Base-by-base conservation (phyloP, 2,888 invertebrate genomes). In the Monochamus alternatus region DNA sequence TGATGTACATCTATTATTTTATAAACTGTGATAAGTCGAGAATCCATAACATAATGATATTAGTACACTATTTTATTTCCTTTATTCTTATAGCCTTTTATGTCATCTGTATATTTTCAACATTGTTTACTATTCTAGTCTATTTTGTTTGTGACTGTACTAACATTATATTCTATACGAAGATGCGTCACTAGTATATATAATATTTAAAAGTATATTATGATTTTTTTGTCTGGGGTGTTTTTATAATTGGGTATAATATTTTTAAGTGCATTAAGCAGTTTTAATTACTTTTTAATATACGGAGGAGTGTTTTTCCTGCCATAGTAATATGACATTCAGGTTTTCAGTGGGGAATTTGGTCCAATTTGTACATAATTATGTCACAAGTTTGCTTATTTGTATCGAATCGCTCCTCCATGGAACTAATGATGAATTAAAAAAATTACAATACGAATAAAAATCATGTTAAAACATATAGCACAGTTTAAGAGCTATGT, bases 21-120 rank as follows among this genome's bases (percentile, higher is more conserved):
- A 79, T 77, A 75, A 80, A 77, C 81, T 82, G 82, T 82, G 83
- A 81, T 83, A 80, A 78, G 74, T 73, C 75, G 52, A 73, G 55
- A 60, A 77, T 70, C 70, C 74, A 69, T 76, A 70, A 73, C 67
- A 69, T 60, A 74, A 74, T 74, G 77, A 79, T 79, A 77, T 79
- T 79, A 79, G 77, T 76, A 74, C 72, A 67, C 74, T 76, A 74
- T 79, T 76, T 73, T 73, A 71, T 74, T 74, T 32, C 60, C 31
- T 68, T 66, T 64, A 47, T 73, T 73, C 66, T 74, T 66, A 31
- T 74, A 38, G 51, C 30, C 31, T 67, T 43, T 73, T 74, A 55
- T 76, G 73, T 75, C 74, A 64, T 75, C 72, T 77, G 75, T 77
- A 73, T 72, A 77, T 75, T 75, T 73, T 77, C 60, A 52, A 76